Conservation (phyloP, 2,113 vertebrate genomes). For the Clinocottus analis region DNA sequence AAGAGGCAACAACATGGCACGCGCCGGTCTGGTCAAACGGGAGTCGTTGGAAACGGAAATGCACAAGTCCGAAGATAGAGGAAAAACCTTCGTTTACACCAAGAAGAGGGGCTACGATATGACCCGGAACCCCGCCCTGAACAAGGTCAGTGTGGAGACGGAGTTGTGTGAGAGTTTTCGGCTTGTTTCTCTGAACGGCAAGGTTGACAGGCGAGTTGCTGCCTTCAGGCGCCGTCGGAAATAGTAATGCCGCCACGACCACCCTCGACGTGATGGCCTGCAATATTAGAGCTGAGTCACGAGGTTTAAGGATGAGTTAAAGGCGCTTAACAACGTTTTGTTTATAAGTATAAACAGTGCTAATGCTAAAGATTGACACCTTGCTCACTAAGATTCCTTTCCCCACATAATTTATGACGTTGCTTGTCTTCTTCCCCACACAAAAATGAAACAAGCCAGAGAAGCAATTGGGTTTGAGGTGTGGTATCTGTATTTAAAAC, state of each 20-base stretch:
- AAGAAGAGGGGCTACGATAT: constrained; percentile 89
- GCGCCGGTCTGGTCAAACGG: constrained; percentile 66
- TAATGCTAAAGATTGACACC: neutral
- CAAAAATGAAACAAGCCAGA: too few relatives aligned
- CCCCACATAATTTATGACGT: neutral
- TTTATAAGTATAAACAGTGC: neutral
- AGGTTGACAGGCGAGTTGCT: constrained; percentile 34
- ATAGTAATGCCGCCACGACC: neutral
- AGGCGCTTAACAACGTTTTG: neutral
- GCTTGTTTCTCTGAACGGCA: constrained; percentile 1
- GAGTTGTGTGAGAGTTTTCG: neutral
- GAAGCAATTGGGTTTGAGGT: neutral
- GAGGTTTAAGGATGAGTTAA: neutral
- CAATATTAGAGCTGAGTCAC: neutral
- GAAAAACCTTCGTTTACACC: constrained; percentile 79
- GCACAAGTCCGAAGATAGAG: constrained; percentile 67
- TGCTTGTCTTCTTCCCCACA: neutral
- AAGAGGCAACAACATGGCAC: constrained; percentile 81
- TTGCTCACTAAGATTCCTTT: neutral
- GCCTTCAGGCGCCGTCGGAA: constrained; percentile 56
- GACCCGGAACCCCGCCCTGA: constrained; percentile 87
- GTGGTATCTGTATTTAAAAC: neutral
- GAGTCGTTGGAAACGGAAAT: constrained; percentile 82
- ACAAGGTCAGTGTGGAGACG: constrained; percentile 83
- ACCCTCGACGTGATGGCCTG: neutral